Conservation (phyloP, 2,113 vertebrate species). For the Oenanthe melanoleuca region DNA sequence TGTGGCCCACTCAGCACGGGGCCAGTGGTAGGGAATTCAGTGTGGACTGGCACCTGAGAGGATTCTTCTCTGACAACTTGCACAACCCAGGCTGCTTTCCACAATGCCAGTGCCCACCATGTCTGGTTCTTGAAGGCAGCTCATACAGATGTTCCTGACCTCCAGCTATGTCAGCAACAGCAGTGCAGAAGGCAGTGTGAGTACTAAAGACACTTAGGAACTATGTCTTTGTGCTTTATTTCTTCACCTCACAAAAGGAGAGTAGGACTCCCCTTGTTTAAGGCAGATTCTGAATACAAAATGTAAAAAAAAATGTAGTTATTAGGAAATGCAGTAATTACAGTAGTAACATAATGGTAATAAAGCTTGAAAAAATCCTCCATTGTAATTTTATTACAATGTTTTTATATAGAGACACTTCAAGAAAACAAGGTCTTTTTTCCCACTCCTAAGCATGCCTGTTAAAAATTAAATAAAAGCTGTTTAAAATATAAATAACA, state of each 20-base stretch:
- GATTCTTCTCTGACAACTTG: not conserved
- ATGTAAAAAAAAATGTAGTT: not conserved
- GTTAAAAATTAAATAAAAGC: not conserved
- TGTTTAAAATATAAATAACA: not conserved
- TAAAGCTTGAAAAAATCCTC: not conserved
- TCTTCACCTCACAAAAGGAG: not conserved
- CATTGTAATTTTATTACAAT: not conserved
- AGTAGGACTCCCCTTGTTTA: not conserved
- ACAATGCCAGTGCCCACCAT: not conserved
- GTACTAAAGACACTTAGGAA: not conserved
- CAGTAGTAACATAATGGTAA: not conserved
- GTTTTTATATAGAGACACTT: not conserved
- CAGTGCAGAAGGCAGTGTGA: not conserved
- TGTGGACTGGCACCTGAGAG: not conserved
- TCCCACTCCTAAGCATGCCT: not conserved
- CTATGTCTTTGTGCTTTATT: not conserved
- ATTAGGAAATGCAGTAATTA: not conserved
- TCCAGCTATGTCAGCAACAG: not conserved
- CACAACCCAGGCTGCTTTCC: not conserved
- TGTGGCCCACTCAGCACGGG: fast-evolving
- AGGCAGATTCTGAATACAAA: not conserved
- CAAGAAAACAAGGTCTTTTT: not conserved
- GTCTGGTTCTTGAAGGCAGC: not conserved
- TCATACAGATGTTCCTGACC: not conserved
- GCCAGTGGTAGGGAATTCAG: not conserved